These are phyloP conservation scores for Taenioides sp. DNA, from an alignment of 2,797 vertebrate species.

Conservation along the genomic window DNA sequence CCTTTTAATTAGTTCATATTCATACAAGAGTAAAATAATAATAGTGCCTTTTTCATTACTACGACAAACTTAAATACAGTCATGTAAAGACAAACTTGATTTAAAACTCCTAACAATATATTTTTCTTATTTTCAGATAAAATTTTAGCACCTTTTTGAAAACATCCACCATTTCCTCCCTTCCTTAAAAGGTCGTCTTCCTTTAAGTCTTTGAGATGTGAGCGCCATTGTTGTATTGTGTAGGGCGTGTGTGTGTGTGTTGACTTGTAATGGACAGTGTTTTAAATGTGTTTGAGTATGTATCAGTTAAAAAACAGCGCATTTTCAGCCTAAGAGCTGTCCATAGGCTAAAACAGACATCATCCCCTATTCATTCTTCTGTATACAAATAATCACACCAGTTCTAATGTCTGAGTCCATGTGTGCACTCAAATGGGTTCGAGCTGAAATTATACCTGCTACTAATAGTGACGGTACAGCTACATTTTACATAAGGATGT, in stretches of 20 bases:
- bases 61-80: slow-evolving; percentile 97
- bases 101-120: slow-evolving; percentile 94
- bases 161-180: slow-evolving; percentile 83
- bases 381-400: slow-evolving; percentile 37
- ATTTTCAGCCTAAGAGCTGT: slow-evolving; percentile 74
- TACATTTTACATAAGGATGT: not conserved
- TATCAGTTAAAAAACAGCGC: slow-evolving; percentile 70
- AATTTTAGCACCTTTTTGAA: slow-evolving; percentile 97
- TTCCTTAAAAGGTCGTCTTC: slow-evolving; percentile 69
- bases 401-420: slow-evolving; percentile 29
- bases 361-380: slow-evolving; percentile 56
- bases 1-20: slow-evolving; percentile 92
- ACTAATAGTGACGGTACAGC: not conserved
- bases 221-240: slow-evolving; percentile 73
- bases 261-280: slow-evolving; percentile 49
- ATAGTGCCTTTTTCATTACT: slow-evolving; percentile 90
- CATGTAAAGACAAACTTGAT: slow-evolving; percentile 95
- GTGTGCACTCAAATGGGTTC: slow-evolving; percentile 46
- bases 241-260: slow-evolving; percentile 50
- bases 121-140: slow-evolving; percentile 90
- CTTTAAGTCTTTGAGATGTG: slow-evolving; percentile 78
- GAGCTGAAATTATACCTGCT: slow-evolving; percentile 40
- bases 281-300: slow-evolving; percentile 43
- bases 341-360: slow-evolving; percentile 70
- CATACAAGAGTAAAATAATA: slow-evolving; percentile 99